phyloP scores from a whole-genome alignment of 2,888 invertebrate species.

The Drosophila subquinaria region DNA sequence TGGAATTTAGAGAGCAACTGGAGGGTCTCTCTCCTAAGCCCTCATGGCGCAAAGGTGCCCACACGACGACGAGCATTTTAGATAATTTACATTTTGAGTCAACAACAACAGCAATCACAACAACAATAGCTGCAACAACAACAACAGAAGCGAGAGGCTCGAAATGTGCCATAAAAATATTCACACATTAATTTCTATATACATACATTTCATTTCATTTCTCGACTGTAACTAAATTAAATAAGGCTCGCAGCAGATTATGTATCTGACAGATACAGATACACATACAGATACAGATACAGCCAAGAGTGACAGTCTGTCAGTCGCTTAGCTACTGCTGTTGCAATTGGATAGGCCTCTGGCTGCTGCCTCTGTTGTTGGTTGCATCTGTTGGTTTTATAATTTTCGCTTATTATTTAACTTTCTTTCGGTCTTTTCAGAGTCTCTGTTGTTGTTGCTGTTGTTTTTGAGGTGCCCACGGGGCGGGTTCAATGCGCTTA shows the following conservation, averaged over 20 bases:
- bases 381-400: constrained; percentile 35
- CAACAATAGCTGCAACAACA: constrained; percentile 10
- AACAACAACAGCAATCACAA: constrained; percentile 13
- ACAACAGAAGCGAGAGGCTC: constrained; percentile 6
- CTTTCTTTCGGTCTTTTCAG: constrained; percentile 60
- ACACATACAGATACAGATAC: constrained; percentile 23
- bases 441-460: constrained; percentile 16
- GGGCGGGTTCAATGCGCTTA: constrained; percentile 74
- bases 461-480: constrained; percentile 7
- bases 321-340: constrained; percentile 11
- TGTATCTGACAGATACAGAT: constrained; percentile 35
- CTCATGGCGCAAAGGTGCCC: constrained; percentile 52
- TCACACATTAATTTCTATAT: constrained; percentile 71
- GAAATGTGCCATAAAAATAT: constrained; percentile 49
- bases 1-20: constrained; percentile 8
- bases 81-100: constrained; percentile 70
- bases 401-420: constrained; percentile 69
- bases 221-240: constrained; percentile 39
- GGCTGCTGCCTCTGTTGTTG: constrained; percentile 14
- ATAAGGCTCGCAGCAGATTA: constrained; percentile 18
- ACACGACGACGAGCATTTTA: constrained; percentile 55
- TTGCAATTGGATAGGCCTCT: constrained; percentile 56
- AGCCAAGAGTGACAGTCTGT: constrained; percentile 31
- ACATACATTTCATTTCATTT: constrained; percentile 37
- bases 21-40: constrained; percentile 10